Evolutionary conservation across 2,888 invertebrate species (phyloP), one percentile per base, ranked within the genome.

Genomic region (Caenorhabditis wallacei): DNA sequence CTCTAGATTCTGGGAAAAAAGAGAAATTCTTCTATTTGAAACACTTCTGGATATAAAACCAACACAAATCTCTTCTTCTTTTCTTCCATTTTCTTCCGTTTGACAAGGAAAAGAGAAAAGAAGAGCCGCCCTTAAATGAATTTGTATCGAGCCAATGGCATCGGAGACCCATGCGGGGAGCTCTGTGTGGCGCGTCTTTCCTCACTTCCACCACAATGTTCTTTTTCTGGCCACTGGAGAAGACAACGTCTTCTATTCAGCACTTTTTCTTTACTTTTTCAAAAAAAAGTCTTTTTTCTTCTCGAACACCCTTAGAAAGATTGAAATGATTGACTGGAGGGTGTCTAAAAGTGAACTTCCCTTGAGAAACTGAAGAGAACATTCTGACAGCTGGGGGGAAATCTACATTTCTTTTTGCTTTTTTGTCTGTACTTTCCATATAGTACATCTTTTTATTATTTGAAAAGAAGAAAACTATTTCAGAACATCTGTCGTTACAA

Each of bases 101-200:
- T 56, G 57, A 63, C 53, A 54, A 66, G 35, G 22, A 51, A 76
- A 53, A 53, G 76, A 66, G 66, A 66, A 66, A 66, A 53, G 66
- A 66, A 53, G 66, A 66, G 53, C 51, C 70, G 68, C 61, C 68
- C 53, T 53, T 69, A 76, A 76, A 76, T 76, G 68, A 68, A 76
- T 68, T 76, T 76, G 76, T 76, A 68, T 76, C 59, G 68, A 68
- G 57, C 75, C 66, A 59, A 63, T 66, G 75, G 48, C 75, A 68
- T 68, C 66, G 56, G 53, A 22, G 57, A 8, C 30, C 46, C 51
- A 57, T 66, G 59, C 68, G 63, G n/a, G n/a, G 30, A 30, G 37
- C 53, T 66, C 51, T 59, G 59, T 59, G 59, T 72, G 66, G 66
- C 75, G 48, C 51, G 48, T 37, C 40, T 66, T 68, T 66, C 66